These are phyloP conservation scores for Liopterus haemorrhoidalis DNA, from an alignment of 2,888 invertebrate genomes.

Conservation along the genomic window DNA sequence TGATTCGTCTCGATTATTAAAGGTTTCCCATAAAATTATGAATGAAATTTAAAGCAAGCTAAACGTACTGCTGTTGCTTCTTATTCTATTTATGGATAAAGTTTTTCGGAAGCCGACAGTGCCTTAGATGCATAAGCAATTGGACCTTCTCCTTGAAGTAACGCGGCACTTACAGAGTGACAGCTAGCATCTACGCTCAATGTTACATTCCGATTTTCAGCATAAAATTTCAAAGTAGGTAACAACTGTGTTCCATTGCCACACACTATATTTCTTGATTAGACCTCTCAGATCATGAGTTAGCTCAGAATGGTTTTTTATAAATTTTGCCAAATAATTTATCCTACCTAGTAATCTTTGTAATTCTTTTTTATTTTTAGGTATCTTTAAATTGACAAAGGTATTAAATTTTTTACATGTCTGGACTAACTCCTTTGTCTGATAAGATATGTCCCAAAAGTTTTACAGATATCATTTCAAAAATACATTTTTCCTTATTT, in stretches of 20 bases:
- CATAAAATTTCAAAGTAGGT: no score
- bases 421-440: background rate
- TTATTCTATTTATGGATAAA: slow-evolving; percentile 33
- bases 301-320: background rate
- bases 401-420: background rate
- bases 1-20: slow-evolving; percentile 32
- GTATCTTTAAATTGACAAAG: background rate
- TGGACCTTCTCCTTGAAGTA: slow-evolving; percentile 32
- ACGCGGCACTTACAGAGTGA: slow-evolving; percentile 25
- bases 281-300: background rate
- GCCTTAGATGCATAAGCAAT: slow-evolving; percentile 34
- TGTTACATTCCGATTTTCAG: no score
- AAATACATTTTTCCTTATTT: background rate
- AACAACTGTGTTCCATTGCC: background rate
- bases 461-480: background rate
- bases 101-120: slow-evolving; percentile 27
- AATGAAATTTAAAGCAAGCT: slow-evolving; percentile 30
- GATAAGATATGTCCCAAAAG: background rate
- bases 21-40: slow-evolving; percentile 29
- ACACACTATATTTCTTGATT: background rate
- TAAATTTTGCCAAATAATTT: background rate
- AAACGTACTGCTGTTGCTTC: slow-evolving; percentile 29
- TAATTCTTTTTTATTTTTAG: slow-evolving; percentile 1
- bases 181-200: slow-evolving; percentile 29
- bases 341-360: background rate